Conservation (phyloP, 30 jellyfish, hydroid and myxozoan genomes). For the Hydra vulgaris region DNA sequence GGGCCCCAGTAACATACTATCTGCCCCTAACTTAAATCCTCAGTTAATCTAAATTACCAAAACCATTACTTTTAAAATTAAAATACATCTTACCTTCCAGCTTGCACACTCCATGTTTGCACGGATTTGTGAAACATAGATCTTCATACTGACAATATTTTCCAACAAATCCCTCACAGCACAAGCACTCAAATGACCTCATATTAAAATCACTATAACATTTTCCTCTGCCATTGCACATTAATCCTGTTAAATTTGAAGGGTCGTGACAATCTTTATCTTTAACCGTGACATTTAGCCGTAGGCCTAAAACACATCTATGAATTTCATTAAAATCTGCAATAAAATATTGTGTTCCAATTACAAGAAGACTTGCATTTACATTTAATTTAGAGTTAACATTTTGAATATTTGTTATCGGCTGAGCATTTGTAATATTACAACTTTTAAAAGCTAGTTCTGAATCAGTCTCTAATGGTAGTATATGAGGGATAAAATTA, state of each 20-base stretch:
- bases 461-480: slow-evolving; percentile 64
- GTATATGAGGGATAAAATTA: slow-evolving; percentile 60
- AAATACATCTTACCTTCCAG: slow-evolving; percentile 11
- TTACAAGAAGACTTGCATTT: slow-evolving; percentile 43
- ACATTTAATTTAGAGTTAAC: slow-evolving; percentile 27
- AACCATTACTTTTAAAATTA: no score
- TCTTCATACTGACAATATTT: slow-evolving; percentile 78
- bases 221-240: slow-evolving; percentile 76
- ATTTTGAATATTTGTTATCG: slow-evolving; percentile 37
- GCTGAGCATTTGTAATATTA: slow-evolving; percentile 61
- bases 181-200: slow-evolving; percentile 45
- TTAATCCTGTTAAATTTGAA: not conserved
- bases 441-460: slow-evolving; percentile 57
- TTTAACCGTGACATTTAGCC: slow-evolving; percentile 82
- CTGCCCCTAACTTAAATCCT: not conserved
- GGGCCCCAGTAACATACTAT: no score
- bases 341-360: slow-evolving; percentile 77
- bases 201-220: slow-evolving; percentile 63
- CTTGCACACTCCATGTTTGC: slow-evolving; percentile 42
- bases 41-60: not conserved
- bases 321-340: slow-evolving; percentile 72
- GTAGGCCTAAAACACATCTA: slow-evolving; percentile 80
- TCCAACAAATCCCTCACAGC: slow-evolving; percentile 82
- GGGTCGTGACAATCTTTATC: slow-evolving; percentile 61
- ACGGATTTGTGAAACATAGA: slow-evolving; percentile 72